phyloP scores from a whole-genome alignment of 2,797 vertebrate species.

The Molossus molossus region DNA sequence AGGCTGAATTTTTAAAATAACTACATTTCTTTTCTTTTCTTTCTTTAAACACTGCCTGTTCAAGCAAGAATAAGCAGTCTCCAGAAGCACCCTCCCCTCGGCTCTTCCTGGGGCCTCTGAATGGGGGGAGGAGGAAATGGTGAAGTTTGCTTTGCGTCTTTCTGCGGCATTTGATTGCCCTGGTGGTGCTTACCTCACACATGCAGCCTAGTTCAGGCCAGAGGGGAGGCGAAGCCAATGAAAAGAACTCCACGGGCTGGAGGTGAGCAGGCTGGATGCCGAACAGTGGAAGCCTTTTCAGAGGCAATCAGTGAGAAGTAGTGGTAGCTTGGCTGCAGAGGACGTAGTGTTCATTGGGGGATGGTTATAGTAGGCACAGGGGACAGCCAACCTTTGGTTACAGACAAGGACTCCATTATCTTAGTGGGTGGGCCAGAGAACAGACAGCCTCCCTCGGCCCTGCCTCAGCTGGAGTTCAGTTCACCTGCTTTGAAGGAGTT shows the following conservation, averaged over 20 bases:
- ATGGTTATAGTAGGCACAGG: not conserved
- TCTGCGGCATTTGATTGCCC: not conserved
- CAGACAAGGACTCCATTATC: not conserved
- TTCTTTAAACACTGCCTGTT: slow-evolving; percentile 71
- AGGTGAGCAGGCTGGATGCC: not conserved
- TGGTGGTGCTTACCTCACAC: slow-evolving; percentile 27
- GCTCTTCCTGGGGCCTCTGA: slow-evolving; percentile 44
- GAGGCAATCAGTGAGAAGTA: slow-evolving; percentile 21
- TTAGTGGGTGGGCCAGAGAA: not conserved
- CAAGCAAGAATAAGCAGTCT: slow-evolving; percentile 59
- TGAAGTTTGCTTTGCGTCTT: slow-evolving; percentile 17
- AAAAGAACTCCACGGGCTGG: not conserved
- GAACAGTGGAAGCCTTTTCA: slow-evolving; percentile 23
- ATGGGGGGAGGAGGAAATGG: slow-evolving; percentile 10
- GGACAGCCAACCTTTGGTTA: not conserved
- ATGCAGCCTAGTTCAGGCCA: not conserved
- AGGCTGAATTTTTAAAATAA: slow-evolving; percentile 69
- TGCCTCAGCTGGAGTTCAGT: not conserved
- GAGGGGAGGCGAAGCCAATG: slow-evolving; percentile 19
- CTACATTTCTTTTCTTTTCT: slow-evolving; percentile 66
- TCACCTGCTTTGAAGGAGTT: slow-evolving; percentile 17
- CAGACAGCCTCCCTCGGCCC: not conserved
- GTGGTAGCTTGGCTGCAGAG: not conserved
- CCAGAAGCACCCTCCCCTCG: not conserved
- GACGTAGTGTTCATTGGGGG: not conserved